A percentile compares a stretch with the other conserved stretches of the same genome.
Evolutionary conservation across 1,140 invertebrate species (phyloP).

Genomic region (Drosophila orena): DNA sequence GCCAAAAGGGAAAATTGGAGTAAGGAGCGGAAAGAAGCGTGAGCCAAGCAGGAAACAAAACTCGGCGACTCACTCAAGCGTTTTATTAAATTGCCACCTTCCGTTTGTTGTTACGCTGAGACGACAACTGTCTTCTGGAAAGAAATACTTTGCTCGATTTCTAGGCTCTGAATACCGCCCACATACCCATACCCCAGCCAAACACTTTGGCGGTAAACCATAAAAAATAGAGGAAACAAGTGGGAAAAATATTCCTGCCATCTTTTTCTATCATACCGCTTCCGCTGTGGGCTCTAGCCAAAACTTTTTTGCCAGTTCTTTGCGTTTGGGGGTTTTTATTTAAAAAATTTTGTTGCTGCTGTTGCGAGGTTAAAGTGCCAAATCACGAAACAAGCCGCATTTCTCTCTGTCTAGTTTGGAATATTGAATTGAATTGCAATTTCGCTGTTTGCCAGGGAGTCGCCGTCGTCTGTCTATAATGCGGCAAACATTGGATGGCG

Average conservation of each 20-base stretch:
- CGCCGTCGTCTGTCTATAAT: constrained; percentile 57
- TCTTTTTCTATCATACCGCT: constrained; percentile 82
- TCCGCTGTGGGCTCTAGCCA: constrained; percentile 64
- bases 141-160: constrained; percentile 60
- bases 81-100: constrained; percentile 85
- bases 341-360: constrained; percentile 14
- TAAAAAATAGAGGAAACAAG: constrained; percentile 17
- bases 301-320: constrained; percentile 61
- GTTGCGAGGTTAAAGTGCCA: constrained; percentile 76
- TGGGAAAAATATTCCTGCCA: constrained; percentile 67
- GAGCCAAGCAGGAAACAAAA: constrained; percentile 75
- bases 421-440: constrained; percentile 78
- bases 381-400: constrained; percentile 59
- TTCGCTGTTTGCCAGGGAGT: constrained; percentile 23
- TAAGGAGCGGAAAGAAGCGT: constrained; percentile 3
- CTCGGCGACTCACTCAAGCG: constrained; percentile 83
- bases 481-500: constrained; percentile 73
- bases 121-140: constrained; percentile 47
- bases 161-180: constrained; percentile 44
- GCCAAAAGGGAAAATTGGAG: constrained; percentile 13
- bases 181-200: too few relatives aligned
- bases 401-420: constrained; percentile 54
- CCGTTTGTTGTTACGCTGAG: constrained; percentile 77
- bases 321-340: constrained; percentile 34
- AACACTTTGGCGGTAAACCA: constrained; percentile 42